Evolutionary conservation across 2,113 vertebrate genomes (phyloP).

Genomic region (Malaclemys terrapin): DNA sequence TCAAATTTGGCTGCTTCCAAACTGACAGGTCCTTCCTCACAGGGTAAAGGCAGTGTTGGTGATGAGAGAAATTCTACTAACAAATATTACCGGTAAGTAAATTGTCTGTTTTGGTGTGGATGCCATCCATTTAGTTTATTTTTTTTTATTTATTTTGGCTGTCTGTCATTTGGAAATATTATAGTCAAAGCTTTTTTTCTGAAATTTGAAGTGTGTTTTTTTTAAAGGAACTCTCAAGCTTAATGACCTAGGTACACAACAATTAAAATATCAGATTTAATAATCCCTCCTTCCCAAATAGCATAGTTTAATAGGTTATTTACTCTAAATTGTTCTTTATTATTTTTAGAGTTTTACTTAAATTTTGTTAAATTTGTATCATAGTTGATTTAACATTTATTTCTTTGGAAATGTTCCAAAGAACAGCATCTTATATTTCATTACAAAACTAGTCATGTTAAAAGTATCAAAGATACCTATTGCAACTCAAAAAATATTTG

Average conservation of each 20-base stretch:
- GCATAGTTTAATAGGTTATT: not conserved
- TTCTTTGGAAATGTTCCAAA: not conserved
- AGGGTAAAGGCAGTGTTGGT: slow-evolving; percentile 84
- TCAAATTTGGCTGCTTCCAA: slow-evolving; percentile 83
- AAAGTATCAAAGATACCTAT: not conserved
- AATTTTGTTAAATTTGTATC: not conserved
- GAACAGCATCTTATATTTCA: not conserved
- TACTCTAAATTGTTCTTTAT: not conserved
- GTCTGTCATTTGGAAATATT: fast-evolving
- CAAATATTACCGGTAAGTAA: slow-evolving; percentile 85
- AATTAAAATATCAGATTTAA: not conserved
- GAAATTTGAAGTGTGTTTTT: not conserved
- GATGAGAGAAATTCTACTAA: slow-evolving; percentile 86
- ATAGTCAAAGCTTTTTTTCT: not conserved
- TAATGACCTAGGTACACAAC: not conserved
- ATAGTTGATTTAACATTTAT: not conserved
- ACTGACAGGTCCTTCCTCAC: slow-evolving; percentile 82
- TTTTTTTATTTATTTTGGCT: not conserved
- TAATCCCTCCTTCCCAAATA: not conserved
- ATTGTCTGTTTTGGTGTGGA: slow-evolving; percentile 25
- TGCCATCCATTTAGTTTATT: not conserved
- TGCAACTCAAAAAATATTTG: not conserved
- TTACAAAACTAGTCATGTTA: not conserved
- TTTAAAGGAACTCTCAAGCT: not conserved
- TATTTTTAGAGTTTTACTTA: not conserved